Evolutionary conservation across 2,797 vertebrate species (phyloP).

Genomic region (Platyrinchus mystaceus): DNA sequence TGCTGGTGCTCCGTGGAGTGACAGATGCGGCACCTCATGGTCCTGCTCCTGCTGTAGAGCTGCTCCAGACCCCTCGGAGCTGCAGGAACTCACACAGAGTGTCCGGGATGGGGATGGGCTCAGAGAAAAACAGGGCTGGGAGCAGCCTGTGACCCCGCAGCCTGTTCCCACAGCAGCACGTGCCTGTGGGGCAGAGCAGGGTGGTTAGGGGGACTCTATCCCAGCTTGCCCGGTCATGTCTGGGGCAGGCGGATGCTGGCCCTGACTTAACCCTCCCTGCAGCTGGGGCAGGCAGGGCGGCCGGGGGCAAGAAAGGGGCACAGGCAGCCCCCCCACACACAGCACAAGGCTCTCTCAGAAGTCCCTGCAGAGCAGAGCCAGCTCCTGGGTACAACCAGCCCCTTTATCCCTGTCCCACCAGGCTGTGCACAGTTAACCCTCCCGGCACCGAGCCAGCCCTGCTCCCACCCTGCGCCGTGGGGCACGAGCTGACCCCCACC

Average conservation of each 20-base stretch:
- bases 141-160: accelerated
- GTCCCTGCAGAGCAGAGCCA: background rate
- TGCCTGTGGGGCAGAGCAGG: background rate
- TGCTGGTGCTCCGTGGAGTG: background rate
- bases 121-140: background rate
- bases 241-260: slow-evolving; percentile 28
- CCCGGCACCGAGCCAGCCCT: background rate
- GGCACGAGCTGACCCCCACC: accelerated
- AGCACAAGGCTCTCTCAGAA: slow-evolving; percentile 52
- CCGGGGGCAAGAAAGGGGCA: background rate
- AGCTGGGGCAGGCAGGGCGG: background rate
- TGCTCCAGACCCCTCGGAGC: accelerated
- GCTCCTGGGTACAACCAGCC: slow-evolving; percentile 11
- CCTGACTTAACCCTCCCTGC: background rate
- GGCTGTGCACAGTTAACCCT: slow-evolving; percentile 11
- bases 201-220: background rate
- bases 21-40: accelerated
- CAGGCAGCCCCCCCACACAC: background rate
- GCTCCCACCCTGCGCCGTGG: accelerated
- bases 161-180: accelerated
- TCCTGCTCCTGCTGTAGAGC: accelerated
- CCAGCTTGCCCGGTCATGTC: background rate
- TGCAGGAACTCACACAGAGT: accelerated
- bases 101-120: accelerated
- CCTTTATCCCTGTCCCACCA: slow-evolving; percentile 17